Base-by-base conservation (phyloP, 2,113 vertebrate genomes). In the Corythoichthys intestinalis region DNA sequence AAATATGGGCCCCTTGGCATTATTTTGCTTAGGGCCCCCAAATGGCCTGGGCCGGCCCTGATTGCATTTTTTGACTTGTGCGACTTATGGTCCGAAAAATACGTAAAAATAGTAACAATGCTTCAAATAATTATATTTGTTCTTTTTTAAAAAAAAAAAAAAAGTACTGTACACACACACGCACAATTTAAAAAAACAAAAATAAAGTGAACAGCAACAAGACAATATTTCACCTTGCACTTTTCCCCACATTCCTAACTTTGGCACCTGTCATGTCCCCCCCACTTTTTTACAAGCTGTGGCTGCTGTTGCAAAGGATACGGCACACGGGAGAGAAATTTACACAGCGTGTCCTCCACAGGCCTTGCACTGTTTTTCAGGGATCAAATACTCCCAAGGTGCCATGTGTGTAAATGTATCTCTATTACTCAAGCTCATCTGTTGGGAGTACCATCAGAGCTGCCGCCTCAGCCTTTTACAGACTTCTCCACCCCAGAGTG, bases 201-300 rank as follows among this genome's bases (percentile, higher is more conserved):
- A 3, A 53, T 17, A 10, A 34, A 12, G 20, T 56, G 20, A 56
- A 34, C 12, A 56, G 38, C 12, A 38, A 47, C 6, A 13, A 47
- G 58, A 77, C 70, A 60, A 68, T 78, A 77, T 79, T 78, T 85
- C 77, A 83, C 85, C 66, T 74, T 83, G 67, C 13, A 65, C 39
- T 75, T 77, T 73, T 62, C 79, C 9, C 69, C 71, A 79, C 73
- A 82, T 86, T 82, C 83, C 73, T 71, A 54, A 58, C 72, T 77
- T 72, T 89, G 90, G 83, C 91, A 91, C 89, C 88, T 92, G 91
- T 88, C 87, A 89, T 77, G 67, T 72, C 41, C 41, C 76, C 81
- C 74, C 68, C 0, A 60, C 74, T 13, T 68, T 73, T 86, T 86
- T 87, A 85, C 75, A 84, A 89, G 82, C 75, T 49, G 46, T 11